Evolutionary conservation across 2,888 invertebrate genomes (phyloP), one percentile per base, ranked within the genome.

Genomic region (Netelia inedita): DNA sequence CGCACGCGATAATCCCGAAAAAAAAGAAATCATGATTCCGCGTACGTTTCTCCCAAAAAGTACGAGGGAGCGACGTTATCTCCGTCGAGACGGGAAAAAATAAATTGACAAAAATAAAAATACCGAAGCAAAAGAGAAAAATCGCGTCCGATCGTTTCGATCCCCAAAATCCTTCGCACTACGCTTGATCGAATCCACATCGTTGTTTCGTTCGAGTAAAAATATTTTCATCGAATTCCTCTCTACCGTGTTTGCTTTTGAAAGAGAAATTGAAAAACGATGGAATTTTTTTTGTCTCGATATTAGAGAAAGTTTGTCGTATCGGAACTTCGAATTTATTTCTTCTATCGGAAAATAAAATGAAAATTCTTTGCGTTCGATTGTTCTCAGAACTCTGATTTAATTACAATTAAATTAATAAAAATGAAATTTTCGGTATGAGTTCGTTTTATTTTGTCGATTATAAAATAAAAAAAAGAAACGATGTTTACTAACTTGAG

Each of bases 401-500:
- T 35, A 35, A 35, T 35, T 35, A 6, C 35, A 6, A 35, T 35
- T 46, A 46, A 46, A 14, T 46, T 14, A 14, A 14, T 46, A 10
- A 14, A 46, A 14, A 14, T 14, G 14, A 2, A 0, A 46, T 16
- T 55, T 55, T 55, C 0, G 3, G 5, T 14, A 19, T 1, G 1
- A 1, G 10, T 46, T 46, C 14, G 2, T 46, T 46, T 46, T 46
- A 10, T 55, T 57, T 19, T 21, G 5, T 57, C 2, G 19, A 57
- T 57, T 53, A 2, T 14, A n/a, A 9, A 9, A n/a, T 14, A 10
- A 53, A 53, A 1, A 14, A 19, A 19, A 57, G 19, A 57, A 57
- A 21, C 9, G 21, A 6, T 8, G 53, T 59, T 23, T 16, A 94
- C 95, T 95, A 93, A 97, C 97, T 96, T 95, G 2, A 97, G 94